Evolutionary conservation across 2,797 vertebrate species (phyloP).

Genomic region (Scolopax rusticola): DNA sequence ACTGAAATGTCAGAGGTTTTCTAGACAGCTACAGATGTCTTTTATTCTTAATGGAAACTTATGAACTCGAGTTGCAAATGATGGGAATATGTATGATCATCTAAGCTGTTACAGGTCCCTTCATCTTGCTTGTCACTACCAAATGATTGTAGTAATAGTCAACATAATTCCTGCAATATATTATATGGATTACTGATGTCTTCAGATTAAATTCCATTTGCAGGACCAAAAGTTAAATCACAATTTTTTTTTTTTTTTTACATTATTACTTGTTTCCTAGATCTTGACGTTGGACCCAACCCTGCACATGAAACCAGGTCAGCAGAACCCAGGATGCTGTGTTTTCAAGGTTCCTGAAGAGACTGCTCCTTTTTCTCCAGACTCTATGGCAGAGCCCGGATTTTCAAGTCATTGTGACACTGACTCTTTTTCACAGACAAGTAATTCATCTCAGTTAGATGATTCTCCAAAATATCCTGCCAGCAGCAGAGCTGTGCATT

Average conservation of each 20-base stretch:
- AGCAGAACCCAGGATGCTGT: conserved; percentile 78
- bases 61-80: not conserved
- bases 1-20: not conserved
- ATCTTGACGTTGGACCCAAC: conserved; percentile 86
- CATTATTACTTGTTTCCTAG: conserved; percentile 72
- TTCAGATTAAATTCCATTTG: not conserved
- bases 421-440: conserved; percentile 85
- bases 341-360: conserved; percentile 77
- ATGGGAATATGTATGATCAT: not conserved
- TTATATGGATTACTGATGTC: not conserved
- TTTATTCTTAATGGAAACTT: not conserved
- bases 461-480: conserved; percentile 64
- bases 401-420: conserved; percentile 80
- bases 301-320: conserved; percentile 82
- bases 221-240: not conserved
- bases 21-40: not conserved
- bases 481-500: conserved; percentile 50
- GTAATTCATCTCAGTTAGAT: conserved; percentile 75
- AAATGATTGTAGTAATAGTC: not conserved
- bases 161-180: not conserved
- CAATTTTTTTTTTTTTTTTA: not conserved
- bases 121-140: not conserved
- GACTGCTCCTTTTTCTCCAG: conserved; percentile 82
- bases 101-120: not conserved
- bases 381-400: conserved; percentile 85